These are phyloP conservation scores for Drosophila navojoa DNA, from an alignment of 1,140 invertebrate genomes.

Conservation along the genomic window DNA sequence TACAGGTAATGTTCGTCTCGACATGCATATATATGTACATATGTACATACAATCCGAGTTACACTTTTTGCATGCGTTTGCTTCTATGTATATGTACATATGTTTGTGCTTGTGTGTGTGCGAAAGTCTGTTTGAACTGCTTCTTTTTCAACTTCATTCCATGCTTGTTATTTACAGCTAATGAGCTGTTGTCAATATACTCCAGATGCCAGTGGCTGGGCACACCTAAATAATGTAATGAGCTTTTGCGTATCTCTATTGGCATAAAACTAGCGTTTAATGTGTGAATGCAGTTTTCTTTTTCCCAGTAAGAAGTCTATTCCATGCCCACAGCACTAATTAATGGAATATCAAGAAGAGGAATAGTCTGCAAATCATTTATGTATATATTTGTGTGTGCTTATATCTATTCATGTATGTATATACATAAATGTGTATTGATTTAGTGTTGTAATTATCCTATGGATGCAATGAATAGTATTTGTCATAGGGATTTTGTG, in stretches of 20 bases:
- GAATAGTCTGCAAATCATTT: too few relatives aligned
- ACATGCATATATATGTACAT: not conserved
- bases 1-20: constrained; percentile 34
- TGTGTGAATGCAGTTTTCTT: not conserved
- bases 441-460: not conserved
- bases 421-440: not conserved
- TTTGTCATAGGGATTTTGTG: not conserved
- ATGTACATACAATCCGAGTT: constrained; percentile 4
- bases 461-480: not conserved
- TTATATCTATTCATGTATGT: not conserved
- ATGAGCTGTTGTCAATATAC: constrained; percentile 10
- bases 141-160: constrained; percentile 23
- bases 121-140: not conserved
- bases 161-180: constrained; percentile 17
- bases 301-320: not conserved
- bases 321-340: not conserved
- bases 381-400: too few relatives aligned
- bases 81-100: not conserved
- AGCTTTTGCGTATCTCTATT: not conserved
- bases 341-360: too few relatives aligned
- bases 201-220: constrained; percentile 15
- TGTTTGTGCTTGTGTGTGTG: not conserved
- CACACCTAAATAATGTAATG: constrained; percentile 12
- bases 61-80: not conserved
- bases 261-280: not conserved